Evolutionary conservation across 2,113 vertebrate species (phyloP), one percentile per base, ranked within the genome.

Genomic region (Ramphastos sulfuratus): DNA sequence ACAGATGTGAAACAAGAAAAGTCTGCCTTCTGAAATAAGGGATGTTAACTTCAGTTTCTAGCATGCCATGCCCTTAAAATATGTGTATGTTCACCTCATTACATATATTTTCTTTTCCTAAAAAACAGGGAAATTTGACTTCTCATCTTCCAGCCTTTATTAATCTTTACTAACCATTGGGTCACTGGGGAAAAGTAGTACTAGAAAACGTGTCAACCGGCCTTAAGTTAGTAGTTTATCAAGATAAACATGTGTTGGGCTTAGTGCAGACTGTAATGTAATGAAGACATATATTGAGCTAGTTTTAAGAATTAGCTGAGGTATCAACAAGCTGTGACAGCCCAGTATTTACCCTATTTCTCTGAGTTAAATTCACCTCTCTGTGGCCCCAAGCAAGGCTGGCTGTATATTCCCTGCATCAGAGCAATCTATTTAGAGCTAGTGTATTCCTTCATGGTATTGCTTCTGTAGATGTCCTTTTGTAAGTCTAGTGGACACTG

Each of bases 371-470:
- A 74, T 74, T 64, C 66, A 28, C 12, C 6, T 64, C 44, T 69
- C 30, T 63, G 39, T 55, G 52, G 39, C 19, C 16, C 15, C 31
- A 12, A 13, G 30, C 55, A 85, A 80, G 52, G 37, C 64, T 13
- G 17, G 28, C 14, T 59, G 15, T 15, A 5, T 85, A 50, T 20
- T 58, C 14, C 25, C 72, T 0, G 0, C 14, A 13, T 39, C 30
- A 19, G 35, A 89, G 35, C 59, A 37, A 25, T 30, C 19, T 73
- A 1, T 63, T 85, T 55, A 70, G 56, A 93, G 46, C 27, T 31
- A 21, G 7, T 67, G 13, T 27, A n/a, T 50, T 7, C 1, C 42
- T 82, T 44, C 55, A 23, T 4, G 1, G 5, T 50, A 18, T 31
- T 5, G 7, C 42, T 79, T 82, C 55, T 85, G 52, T 46, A 74